Evolutionary conservation across 92 coral and sea anemone species (phyloP).

Genomic region (Porites divaricata): DNA sequence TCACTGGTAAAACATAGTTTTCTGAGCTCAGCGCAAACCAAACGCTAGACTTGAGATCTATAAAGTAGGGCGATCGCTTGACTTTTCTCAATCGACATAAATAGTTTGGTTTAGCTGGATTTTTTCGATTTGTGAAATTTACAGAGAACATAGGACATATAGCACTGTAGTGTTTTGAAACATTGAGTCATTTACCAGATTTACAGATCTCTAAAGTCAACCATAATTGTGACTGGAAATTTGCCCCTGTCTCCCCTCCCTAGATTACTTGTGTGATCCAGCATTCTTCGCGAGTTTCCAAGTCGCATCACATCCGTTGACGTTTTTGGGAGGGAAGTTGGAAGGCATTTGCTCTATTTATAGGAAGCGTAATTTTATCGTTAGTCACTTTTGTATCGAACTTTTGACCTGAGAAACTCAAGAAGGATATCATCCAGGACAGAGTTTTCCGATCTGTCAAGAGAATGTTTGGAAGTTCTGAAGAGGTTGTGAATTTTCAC

Average conservation of each 20-base stretch:
- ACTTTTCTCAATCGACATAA: too few species aligned
- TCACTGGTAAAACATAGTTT: too few species aligned
- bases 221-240: not conserved
- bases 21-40: too few species aligned
- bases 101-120: too few species aligned
- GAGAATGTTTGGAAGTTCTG: slow-evolving; percentile 51
- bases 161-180: too few species aligned
- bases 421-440: slow-evolving; percentile 2
- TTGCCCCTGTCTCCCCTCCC: slow-evolving; percentile 26
- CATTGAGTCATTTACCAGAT: too few species aligned
- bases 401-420: slow-evolving; percentile 28
- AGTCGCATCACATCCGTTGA: slow-evolving; percentile 39
- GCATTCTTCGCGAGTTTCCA: slow-evolving; percentile 38
- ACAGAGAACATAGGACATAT: too few species aligned
- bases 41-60: too few species aligned
- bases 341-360: not conserved
- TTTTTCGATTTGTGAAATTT: too few species aligned
- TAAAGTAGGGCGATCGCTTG: too few species aligned
- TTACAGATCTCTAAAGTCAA: not conserved
- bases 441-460: slow-evolving; percentile 13
- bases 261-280: slow-evolving; percentile 4
- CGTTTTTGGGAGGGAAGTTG: slow-evolving; percentile 25
- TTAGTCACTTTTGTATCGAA: slow-evolving; percentile 30
- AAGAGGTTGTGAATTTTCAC: slow-evolving; percentile 55
- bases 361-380: not conserved